Conservation (phyloP, 1,140 invertebrate genomes). For the Hylaeus volcanicus region DNA sequence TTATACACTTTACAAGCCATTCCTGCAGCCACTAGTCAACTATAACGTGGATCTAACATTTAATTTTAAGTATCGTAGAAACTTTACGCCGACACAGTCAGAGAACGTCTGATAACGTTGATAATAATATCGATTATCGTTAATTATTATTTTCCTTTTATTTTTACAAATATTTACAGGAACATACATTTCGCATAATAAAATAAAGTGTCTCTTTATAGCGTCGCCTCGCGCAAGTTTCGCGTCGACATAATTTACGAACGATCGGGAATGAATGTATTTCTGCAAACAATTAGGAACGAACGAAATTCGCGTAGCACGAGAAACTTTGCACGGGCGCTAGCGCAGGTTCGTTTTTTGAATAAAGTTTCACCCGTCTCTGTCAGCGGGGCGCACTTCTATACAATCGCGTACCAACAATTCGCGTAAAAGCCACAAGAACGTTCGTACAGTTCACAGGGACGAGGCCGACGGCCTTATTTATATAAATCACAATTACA, state of each 20-base stretch:
- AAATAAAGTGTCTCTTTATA: slow-evolving; percentile 50
- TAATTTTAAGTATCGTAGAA: too few species aligned
- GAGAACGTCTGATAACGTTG: not conserved
- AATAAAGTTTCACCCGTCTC: too few species aligned
- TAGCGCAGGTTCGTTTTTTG: too few species aligned
- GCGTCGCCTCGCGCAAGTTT: not conserved
- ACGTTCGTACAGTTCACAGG: not conserved
- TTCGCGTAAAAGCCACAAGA: not conserved
- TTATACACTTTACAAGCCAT: not conserved
- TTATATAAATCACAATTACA: too few species aligned
- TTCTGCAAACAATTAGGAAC: slow-evolving; percentile 19
- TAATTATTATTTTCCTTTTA: slow-evolving; percentile 32
- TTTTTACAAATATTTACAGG: slow-evolving; percentile 63
- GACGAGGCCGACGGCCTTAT: too few species aligned
- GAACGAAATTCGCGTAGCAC: not conserved
- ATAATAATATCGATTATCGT: not conserved
- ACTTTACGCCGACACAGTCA: too few species aligned
- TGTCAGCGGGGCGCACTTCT: too few species aligned
- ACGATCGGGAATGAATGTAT: slow-evolving; percentile 18
- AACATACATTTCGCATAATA: slow-evolving; percentile 41
- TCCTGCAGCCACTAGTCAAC: not conserved
- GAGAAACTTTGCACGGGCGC: not conserved
- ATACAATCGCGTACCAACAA: not conserved
- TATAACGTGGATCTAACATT: not conserved
- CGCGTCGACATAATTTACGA: not conserved